A percentile compares a stretch with the other conserved stretches of the same genome.
Conservation (phyloP, 2,113 vertebrate genomes). For the Gulo gulo region DNA sequence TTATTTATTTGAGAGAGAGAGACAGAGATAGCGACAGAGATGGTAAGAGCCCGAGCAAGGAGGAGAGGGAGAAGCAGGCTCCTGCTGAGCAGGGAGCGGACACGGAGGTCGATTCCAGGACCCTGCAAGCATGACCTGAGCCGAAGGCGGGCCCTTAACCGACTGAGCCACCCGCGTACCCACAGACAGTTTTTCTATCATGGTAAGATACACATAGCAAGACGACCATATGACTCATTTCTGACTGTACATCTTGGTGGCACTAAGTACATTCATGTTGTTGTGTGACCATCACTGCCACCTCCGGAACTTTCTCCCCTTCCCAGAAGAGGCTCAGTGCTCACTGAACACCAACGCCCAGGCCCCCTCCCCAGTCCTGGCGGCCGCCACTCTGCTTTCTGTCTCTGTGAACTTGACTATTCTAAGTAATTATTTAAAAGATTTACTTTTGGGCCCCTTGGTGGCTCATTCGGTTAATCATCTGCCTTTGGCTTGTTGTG, state of each 20-base stretch:
- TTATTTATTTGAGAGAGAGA: not conserved
- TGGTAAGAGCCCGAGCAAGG: not conserved
- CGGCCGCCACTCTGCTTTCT: not conserved
- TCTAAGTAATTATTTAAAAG: not conserved
- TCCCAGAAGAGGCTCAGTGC: not conserved
- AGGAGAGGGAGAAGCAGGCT: not conserved
- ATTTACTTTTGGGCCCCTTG: not conserved
- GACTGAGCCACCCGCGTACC: not conserved
- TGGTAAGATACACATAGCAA: not conserved
- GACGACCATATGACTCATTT: not conserved
- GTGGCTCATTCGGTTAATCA: no score
- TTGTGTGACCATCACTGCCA: not conserved
- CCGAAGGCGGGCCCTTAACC: accelerated
- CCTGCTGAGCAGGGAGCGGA: no score
- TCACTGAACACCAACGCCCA: accelerated
- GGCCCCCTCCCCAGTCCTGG: accelerated
- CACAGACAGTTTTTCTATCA: not conserved
- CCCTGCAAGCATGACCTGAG: not conserved
- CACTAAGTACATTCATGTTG: not conserved
- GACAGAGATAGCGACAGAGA: not conserved
- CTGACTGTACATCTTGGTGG: not conserved
- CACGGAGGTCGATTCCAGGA: no score
- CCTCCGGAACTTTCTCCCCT: not conserved
- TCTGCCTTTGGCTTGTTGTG: no score
- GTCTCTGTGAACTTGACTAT: not conserved